Evolutionary conservation across 2,888 invertebrate genomes (phyloP).

Genomic region (Magallana nippona): DNA sequence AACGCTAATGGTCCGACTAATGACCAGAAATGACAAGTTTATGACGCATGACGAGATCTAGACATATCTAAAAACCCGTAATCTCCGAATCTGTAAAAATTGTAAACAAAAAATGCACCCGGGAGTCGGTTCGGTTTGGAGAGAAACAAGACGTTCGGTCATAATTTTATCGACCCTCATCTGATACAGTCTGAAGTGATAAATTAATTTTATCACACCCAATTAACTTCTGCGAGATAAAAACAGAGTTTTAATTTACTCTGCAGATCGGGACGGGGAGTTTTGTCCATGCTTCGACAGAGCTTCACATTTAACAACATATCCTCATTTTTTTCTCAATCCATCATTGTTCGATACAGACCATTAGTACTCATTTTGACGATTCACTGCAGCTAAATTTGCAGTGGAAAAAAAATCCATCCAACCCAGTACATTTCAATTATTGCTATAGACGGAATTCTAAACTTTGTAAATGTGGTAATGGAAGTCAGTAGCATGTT

Average conservation of each 20-base stretch:
- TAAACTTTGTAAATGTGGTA: conserved; percentile 3
- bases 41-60: conserved; percentile 16
- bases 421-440: background rate
- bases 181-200: conserved; percentile 24
- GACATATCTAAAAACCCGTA: conserved; percentile 17
- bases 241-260: conserved; percentile 22
- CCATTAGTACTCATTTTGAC: conserved; percentile 22
- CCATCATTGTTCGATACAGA: conserved; percentile 21
- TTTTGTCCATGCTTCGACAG: conserved; percentile 26
- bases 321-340: no score
- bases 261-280: conserved; percentile 12
- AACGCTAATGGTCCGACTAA: conserved; percentile 13
- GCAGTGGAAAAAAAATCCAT: background rate
- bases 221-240: conserved; percentile 33
- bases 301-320: no score
- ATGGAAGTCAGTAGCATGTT: background rate
- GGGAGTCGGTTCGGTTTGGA: conserved; percentile 14
- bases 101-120: conserved; percentile 25
- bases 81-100: background rate
- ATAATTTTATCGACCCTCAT: conserved; percentile 28
- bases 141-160: conserved; percentile 29
- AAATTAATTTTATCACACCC: conserved; percentile 35
- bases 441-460: background rate
- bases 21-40: conserved; percentile 29
- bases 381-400: conserved; percentile 4